Evolutionary conservation across 2,888 invertebrate genomes (phyloP).

Genomic region (Zeuzera pyrina): DNA sequence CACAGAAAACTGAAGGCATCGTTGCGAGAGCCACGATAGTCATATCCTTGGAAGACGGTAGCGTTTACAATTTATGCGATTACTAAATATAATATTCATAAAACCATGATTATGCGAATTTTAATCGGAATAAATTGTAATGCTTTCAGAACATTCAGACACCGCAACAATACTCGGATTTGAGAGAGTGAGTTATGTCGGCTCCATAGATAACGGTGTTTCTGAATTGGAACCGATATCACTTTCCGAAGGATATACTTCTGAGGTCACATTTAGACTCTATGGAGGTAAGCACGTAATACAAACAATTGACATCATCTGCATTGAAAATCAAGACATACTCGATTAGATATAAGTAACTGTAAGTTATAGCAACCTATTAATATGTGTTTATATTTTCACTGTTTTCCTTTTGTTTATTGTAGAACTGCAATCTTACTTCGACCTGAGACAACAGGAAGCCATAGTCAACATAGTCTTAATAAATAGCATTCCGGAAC

Average conservation of each 20-base stretch:
- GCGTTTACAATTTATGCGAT: no score
- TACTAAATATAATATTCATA: no score
- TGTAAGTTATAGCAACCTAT: no score
- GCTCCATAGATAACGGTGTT: slow-evolving; percentile 15
- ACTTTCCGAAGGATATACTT: slow-evolving; percentile 16
- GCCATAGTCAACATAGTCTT: slow-evolving; percentile 17
- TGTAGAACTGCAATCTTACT: slow-evolving; percentile 23
- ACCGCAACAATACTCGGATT: slow-evolving; percentile 13
- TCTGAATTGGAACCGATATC: slow-evolving; percentile 13
- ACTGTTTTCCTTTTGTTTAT: no score
- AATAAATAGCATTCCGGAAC: slow-evolving; percentile 16
- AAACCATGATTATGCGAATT: no score
- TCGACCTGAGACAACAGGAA: slow-evolving; percentile 11
- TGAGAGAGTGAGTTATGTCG: slow-evolving; percentile 16
- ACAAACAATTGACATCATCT: no score
- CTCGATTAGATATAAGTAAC: no score
- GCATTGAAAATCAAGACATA: no score
- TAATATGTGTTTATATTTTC: no score
- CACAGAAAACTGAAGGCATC: slow-evolving; percentile 14
- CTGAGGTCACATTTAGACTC: slow-evolving; percentile 13
- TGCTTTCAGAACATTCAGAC: background rate
- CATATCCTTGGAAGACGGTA: slow-evolving; percentile 13
- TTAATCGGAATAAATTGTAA: no score
- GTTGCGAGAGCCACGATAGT: slow-evolving; percentile 20
- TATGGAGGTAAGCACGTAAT: slow-evolving; percentile 20